phyloP scores from a whole-genome alignment of 2,797 vertebrate species.

The Dendrocincla fuliginosa region DNA sequence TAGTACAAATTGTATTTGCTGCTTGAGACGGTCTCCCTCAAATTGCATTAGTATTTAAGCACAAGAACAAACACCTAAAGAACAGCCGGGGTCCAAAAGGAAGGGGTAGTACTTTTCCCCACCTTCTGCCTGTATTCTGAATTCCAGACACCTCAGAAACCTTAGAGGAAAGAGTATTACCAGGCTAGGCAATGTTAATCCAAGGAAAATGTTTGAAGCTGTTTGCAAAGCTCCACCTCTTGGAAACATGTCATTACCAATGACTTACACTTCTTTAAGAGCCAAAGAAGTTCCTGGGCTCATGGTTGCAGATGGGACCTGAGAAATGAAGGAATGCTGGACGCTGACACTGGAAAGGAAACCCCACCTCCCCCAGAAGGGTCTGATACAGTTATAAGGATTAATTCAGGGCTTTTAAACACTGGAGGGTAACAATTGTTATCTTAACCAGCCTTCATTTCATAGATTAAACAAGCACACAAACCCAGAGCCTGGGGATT shows the following conservation, averaged over 20 bases:
- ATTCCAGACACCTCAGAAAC: background rate
- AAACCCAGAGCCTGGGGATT: background rate
- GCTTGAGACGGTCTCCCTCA: background rate
- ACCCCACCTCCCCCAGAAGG: fast-evolving
- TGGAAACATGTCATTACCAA: background rate
- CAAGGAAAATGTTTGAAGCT: background rate
- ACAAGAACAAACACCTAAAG: background rate
- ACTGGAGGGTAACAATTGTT: background rate
- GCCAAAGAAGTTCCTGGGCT: background rate
- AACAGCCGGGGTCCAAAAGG: background rate
- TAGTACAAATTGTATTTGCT: background rate
- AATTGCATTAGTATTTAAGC: background rate
- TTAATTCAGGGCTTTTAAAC: background rate
- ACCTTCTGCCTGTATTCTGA: fast-evolving
- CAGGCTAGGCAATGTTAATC: background rate
- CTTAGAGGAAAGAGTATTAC: background rate
- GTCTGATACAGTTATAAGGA: background rate
- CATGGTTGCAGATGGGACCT: background rate
- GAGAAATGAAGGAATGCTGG: background rate
- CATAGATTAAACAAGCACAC: background rate
- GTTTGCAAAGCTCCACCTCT: background rate
- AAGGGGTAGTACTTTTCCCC: background rate
- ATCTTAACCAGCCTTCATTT: background rate
- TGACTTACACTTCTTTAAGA: background rate
- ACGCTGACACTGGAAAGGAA: background rate